Conservation (phyloP, 2,797 vertebrate genomes). For the Lycodopsis pacificus region DNA sequence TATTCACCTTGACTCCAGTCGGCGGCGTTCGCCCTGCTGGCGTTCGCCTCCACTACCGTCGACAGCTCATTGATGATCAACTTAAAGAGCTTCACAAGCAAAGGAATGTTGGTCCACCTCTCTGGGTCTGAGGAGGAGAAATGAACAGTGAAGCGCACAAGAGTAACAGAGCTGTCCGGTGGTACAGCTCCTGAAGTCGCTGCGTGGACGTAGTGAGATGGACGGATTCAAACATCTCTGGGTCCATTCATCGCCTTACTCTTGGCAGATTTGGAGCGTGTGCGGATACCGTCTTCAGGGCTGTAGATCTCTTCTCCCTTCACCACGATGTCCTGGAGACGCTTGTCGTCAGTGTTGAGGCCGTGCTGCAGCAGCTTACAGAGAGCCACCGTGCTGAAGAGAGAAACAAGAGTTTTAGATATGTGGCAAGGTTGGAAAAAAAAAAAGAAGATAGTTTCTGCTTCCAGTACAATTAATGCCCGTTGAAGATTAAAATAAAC, state of each 20-base stretch:
- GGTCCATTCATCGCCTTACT: conserved; percentile 80
- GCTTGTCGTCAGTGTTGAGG: conserved; percentile 94
- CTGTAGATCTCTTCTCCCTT: conserved; percentile 96
- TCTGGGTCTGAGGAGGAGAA: conserved; percentile 88
- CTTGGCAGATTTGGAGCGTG: conserved; percentile 95
- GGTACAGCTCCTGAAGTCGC: no score
- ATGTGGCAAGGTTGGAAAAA: neutral
- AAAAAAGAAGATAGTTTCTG: neutral
- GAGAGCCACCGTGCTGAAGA: conserved; percentile 92
- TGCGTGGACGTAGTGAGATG: neutral
- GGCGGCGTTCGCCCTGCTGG: conserved; percentile 88
- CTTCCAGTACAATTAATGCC: neutral
- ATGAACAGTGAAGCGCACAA: neutral
- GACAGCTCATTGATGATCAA: conserved; percentile 97
- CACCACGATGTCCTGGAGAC: conserved; percentile 97
- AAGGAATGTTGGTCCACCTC: conserved; percentile 97
- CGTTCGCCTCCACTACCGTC: conserved; percentile 93
- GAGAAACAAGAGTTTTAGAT: neutral
- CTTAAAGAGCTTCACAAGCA: conserved; percentile 97
- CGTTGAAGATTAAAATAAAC: neutral
- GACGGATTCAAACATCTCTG: neutral
- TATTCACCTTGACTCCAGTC: conserved; percentile 93
- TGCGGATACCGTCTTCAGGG: conserved; percentile 93
- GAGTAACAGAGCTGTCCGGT: neutral
- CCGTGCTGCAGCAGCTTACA: conserved; percentile 98